These are phyloP conservation scores for Acleris holmiana DNA, from an alignment of 2,888 invertebrate genomes.

Conservation along the genomic window DNA sequence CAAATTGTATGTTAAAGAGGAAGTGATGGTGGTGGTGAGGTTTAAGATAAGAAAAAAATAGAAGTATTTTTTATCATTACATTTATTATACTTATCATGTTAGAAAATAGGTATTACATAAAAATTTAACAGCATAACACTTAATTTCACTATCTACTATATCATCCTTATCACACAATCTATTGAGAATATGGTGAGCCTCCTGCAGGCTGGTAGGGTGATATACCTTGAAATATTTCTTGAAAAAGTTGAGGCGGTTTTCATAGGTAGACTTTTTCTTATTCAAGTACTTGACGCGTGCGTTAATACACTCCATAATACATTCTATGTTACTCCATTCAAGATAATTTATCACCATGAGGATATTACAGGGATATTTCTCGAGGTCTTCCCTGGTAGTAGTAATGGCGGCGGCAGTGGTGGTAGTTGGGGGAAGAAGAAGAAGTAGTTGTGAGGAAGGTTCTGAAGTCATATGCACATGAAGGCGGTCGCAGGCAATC, in stretches of 20 bases:
- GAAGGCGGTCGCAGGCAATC: not conserved
- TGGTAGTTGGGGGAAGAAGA: not conserved
- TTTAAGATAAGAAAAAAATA: not conserved
- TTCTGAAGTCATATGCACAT: not conserved
- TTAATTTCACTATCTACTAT: conserved; percentile 16
- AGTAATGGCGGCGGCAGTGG: too few species aligned
- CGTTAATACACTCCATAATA: conserved; percentile 20
- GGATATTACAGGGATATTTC: not conserved
- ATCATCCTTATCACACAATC: conserved; percentile 19
- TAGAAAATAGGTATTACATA: conserved; percentile 21
- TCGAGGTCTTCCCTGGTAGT: not conserved
- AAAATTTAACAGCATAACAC: conserved; percentile 1
- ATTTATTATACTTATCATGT: not conserved
- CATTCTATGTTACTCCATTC: conserved; percentile 20
- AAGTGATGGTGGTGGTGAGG: too few species aligned
- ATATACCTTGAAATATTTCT: conserved; percentile 13
- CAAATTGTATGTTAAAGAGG: too few species aligned
- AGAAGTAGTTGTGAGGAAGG: conserved; percentile 1
- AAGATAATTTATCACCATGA: not conserved
- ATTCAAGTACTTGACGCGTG: conserved; percentile 8
- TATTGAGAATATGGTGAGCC: conserved; percentile 4
- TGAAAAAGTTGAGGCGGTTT: conserved; percentile 21
- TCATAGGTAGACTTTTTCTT: conserved; percentile 20
- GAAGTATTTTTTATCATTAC: not conserved
- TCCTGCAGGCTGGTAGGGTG: not conserved